Evolutionary conservation across 2,113 vertebrate genomes (phyloP).

Genomic region (Dipodomys merriami): DNA sequence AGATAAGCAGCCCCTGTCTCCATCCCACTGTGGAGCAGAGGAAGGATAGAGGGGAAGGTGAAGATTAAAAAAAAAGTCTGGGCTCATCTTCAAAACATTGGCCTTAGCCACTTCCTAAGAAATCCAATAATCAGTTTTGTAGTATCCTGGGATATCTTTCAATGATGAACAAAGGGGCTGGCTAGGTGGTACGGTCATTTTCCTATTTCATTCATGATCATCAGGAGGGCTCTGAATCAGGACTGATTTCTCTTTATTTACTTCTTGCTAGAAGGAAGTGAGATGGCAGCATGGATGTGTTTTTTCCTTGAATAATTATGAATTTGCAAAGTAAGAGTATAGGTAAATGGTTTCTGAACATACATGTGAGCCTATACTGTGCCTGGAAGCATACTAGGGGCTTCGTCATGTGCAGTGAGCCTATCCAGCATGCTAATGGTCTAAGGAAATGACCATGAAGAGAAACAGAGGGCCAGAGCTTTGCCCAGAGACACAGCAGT

Average conservation of each 20-base stretch:
- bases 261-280: not conserved
- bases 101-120: not conserved
- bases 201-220: not conserved
- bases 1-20: not conserved
- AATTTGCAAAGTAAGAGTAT: not conserved
- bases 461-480: slow-evolving; percentile 62
- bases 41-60: not conserved
- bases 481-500: slow-evolving; percentile 3
- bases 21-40: not conserved
- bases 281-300: not conserved
- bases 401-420: rapidly evolving
- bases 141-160: not conserved
- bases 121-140: not conserved
- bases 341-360: not conserved
- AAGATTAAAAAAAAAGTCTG: slow-evolving; percentile 18
- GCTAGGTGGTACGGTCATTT: not conserved
- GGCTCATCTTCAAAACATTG: not conserved
- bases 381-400: not conserved
- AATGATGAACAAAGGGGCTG: not conserved
- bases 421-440: not conserved
- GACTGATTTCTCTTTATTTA: not conserved
- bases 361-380: not conserved
- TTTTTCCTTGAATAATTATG: not conserved
- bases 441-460: not conserved
- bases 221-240: not conserved